Evolutionary conservation across 2,113 vertebrate genomes (phyloP).

Genomic region (Meriones unguiculatus): DNA sequence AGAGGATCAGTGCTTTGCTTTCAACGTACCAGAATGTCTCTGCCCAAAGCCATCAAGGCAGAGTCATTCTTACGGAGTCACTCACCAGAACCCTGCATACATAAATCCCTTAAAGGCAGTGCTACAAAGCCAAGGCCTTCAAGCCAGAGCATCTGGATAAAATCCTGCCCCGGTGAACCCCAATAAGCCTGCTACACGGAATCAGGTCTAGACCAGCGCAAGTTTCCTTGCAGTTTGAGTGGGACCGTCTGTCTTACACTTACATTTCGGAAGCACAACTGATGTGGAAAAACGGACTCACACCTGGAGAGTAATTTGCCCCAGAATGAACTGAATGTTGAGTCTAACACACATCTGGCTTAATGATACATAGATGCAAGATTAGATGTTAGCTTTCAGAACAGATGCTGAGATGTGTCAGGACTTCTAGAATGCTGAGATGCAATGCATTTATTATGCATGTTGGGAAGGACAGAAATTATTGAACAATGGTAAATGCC

Average conservation of each 20-base stretch:
- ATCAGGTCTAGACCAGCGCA: not conserved
- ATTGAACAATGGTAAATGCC: not conserved
- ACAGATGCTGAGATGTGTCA: not conserved
- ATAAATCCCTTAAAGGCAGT: not conserved
- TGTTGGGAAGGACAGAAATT: not conserved
- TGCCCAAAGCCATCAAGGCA: not conserved
- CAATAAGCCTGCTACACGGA: not conserved
- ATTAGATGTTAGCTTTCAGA: not conserved
- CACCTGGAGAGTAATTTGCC: not conserved
- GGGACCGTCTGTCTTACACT: not conserved
- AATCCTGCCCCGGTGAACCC: not conserved
- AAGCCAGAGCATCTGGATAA: not conserved
- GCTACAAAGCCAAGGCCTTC: not conserved
- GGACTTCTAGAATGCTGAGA: not conserved
- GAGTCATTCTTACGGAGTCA: too few relatives aligned
- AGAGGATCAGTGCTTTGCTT: not conserved
- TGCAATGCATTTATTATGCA: not conserved
- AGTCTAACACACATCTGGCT: not conserved
- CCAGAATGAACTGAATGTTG: not conserved
- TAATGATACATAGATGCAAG: not conserved
- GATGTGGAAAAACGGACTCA: not conserved
- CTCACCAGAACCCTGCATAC: too few relatives aligned
- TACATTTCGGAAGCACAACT: not conserved
- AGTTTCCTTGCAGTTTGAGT: not conserved
- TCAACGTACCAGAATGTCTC: not conserved